These are phyloP conservation scores for Electrophaes corylata DNA, from an alignment of 2,888 invertebrate genomes.

Conservation along the genomic window DNA sequence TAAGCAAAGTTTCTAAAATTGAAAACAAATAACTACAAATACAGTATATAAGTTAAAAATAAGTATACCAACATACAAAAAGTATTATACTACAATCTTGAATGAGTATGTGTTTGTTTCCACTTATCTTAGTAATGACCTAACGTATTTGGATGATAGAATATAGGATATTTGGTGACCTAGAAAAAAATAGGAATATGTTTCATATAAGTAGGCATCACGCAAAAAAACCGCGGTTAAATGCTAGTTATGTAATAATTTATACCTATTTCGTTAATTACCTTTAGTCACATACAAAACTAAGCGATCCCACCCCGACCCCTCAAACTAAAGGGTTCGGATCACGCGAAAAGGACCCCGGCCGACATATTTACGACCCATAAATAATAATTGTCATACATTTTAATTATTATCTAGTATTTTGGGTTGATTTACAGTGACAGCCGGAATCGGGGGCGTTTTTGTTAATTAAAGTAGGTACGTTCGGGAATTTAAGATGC, in stretches of 20 bases:
- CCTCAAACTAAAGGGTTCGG: constrained; percentile 28
- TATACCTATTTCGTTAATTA: constrained; percentile 5
- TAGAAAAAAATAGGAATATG: no score
- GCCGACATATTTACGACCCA: constrained; percentile 68
- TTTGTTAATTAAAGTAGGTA: constrained; percentile 52
- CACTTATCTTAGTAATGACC: no score
- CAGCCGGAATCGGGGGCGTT: constrained; percentile 36
- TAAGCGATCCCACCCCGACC: constrained; percentile 16
- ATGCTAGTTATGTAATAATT: neutral
- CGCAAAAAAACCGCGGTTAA: no score
- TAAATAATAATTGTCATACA: constrained; percentile 70
- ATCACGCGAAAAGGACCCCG: constrained; percentile 46
- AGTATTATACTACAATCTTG: no score
- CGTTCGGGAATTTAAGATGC: constrained; percentile 51
- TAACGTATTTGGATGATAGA: no score
- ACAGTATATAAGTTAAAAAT: no score
- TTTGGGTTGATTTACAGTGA: constrained; percentile 53
- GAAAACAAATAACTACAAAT: no score
- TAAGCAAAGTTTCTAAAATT: no score
- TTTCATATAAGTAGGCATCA: no score
- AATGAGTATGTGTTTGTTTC: no score
- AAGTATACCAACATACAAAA: no score
- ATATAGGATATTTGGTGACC: no score
- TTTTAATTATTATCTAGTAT: constrained; percentile 70
- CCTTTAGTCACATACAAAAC: constrained; percentile 19